Evolutionary conservation across 2,797 vertebrate species (phyloP), one percentile per base, ranked within the genome.

Genomic region (Peromyscus nudipes): DNA sequence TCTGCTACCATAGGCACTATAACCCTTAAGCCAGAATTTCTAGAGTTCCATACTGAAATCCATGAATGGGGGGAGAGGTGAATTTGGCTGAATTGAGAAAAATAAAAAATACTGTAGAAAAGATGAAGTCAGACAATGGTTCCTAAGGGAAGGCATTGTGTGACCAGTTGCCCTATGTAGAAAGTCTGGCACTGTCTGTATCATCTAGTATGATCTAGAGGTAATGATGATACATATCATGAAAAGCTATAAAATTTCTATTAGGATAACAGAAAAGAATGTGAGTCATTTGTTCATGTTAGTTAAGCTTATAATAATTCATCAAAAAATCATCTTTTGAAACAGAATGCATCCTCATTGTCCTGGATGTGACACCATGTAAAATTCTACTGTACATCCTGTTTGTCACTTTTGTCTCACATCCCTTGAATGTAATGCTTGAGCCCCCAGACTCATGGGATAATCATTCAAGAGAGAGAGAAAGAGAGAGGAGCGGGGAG

Each of bases 291-390:
- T 92, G 77, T 37, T 81, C 16, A 88, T 37, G 29, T n/a, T n/a
- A 27, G 84, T 19, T 34, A 34, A 64, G 25, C 19, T 91, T 90
- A 57, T 57, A n/a, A 60, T 49, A 90, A 21, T 55, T 76, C 1
- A 17, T 2, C 2, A 60, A 9, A 19, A 19, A 62, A 91, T 69
- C 67, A 57, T 9, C 1, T 52, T 96, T 89, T 91, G 52, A 77
- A 96, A 95, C 10, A 76, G 1, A 16, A 43, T 79, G 25, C 71
- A 64, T 60, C 93, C 31, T 93, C 37, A 88, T 16, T 82, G 43
- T 14, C 3, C 4, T 57, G 46, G 46, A 75, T 71, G 92, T 7
- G 49, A 90, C 75, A 55, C 65, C 46, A 76, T 37, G 34, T 21
- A 55, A 90, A 92, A 92, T 1, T 55, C 5, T n/a, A 81, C 3